Percentiles rank a stretch among this genome's conserved stretches.
These are phyloP conservation scores for Bombus vancouverensis DNA, from an alignment of 1,140 invertebrate species.

Conservation along the genomic window DNA sequence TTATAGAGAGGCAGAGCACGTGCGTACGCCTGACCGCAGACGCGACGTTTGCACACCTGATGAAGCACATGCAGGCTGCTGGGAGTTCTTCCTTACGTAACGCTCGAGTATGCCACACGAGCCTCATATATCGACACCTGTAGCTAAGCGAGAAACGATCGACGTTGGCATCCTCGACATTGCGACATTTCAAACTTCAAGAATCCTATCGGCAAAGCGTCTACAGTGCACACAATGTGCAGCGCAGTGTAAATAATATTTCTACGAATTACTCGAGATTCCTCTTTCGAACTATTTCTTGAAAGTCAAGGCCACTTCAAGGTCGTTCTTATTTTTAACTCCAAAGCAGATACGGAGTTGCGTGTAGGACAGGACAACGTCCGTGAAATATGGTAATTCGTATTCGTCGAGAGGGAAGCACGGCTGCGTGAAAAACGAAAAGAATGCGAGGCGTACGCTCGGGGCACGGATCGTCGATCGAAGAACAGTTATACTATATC, in stretches of 20 bases:
- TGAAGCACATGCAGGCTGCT: not conserved
- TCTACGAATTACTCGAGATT: not conserved
- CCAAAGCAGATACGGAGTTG: too few species aligned
- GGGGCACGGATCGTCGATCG: slow-evolving; percentile 18
- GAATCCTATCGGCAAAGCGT: not conserved
- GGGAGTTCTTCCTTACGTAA: slow-evolving; percentile 20
- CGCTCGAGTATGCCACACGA: not conserved
- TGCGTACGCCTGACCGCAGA: slow-evolving; percentile 38
- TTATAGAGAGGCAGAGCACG: slow-evolving; percentile 17
- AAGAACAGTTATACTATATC: slow-evolving; percentile 35
- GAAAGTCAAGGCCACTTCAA: not conserved
- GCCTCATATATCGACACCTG: not conserved
- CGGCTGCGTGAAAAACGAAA: not conserved
- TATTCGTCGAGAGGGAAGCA: not conserved
- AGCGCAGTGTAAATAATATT: not conserved
- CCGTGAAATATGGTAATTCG: not conserved
- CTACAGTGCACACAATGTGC: too few species aligned
- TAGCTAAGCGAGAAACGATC: not conserved
- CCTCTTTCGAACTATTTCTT: not conserved
- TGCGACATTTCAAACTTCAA: not conserved
- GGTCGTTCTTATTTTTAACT: not conserved
- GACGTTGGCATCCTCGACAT: not conserved
- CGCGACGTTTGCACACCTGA: slow-evolving; percentile 37
- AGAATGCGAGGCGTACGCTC: slow-evolving; percentile 1
- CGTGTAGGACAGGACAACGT: not conserved